Evolutionary conservation across 1,140 invertebrate genomes (phyloP).

Genomic region (Drosophila seguyi): DNA sequence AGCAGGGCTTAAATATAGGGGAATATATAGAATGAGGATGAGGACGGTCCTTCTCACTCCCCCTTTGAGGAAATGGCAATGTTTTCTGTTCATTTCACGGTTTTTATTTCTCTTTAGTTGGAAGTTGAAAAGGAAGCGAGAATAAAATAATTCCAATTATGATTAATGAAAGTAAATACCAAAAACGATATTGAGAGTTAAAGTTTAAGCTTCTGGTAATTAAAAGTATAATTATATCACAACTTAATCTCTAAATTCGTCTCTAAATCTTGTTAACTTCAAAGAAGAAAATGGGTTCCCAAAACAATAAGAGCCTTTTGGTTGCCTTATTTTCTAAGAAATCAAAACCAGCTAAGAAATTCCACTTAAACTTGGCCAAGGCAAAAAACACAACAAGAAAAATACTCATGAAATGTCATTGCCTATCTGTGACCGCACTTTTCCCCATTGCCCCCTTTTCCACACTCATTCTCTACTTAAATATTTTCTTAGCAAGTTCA

Average conservation of each 20-base stretch:
- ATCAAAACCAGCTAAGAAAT: slow-evolving; percentile 15
- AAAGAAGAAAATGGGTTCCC: slow-evolving; percentile 3
- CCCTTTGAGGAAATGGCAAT: slow-evolving; percentile 52
- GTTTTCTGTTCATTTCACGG: slow-evolving; percentile 24
- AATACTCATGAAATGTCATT: slow-evolving; percentile 34
- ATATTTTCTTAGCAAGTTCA: slow-evolving; percentile 67
- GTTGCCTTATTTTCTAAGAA: neutral
- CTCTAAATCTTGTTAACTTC: neutral
- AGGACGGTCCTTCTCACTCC: slow-evolving; percentile 3
- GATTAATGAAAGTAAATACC: neutral
- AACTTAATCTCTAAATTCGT: neutral
- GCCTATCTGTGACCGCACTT: slow-evolving; percentile 25
- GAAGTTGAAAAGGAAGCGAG: slow-evolving; percentile 2
- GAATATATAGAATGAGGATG: neutral
- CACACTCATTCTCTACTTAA: slow-evolving; percentile 47
- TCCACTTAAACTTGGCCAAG: slow-evolving; percentile 33
- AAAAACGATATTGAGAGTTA: too few relatives aligned
- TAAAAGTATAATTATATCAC: neutral
- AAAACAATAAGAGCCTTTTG: slow-evolving; percentile 49
- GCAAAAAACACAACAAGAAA: slow-evolving; percentile 5
- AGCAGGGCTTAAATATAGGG: neutral
- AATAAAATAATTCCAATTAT: slow-evolving; percentile 23
- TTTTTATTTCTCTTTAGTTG: slow-evolving; percentile 5
- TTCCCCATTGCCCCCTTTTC: neutral
- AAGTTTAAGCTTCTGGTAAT: neutral